A percentile compares a stretch with the other conserved stretches of the same genome.
Evolutionary conservation across 2,113 vertebrate genomes (phyloP).

Genomic region (Plecotus auritus): DNA sequence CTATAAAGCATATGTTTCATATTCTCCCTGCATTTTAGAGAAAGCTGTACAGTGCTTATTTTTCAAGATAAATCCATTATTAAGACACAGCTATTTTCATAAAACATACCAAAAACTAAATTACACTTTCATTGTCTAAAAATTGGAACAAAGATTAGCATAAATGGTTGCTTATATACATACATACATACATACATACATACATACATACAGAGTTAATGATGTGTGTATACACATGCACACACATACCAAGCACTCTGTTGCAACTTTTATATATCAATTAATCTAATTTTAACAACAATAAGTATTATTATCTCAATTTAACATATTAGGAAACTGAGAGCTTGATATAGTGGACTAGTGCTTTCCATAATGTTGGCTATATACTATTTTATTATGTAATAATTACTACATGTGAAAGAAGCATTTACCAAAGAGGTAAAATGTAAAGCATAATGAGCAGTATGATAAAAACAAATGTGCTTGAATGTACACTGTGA

Average conservation of each 20-base stretch:
- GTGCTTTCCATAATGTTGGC: neutral
- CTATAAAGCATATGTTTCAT: neutral
- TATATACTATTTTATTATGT: neutral
- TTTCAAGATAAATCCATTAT: neutral
- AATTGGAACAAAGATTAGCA: neutral
- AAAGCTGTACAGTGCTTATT: neutral
- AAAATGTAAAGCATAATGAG: neutral
- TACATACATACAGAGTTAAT: neutral
- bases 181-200: neutral
- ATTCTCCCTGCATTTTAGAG: neutral
- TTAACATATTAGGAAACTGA: neutral
- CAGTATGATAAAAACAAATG: neutral
- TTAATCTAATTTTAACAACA: neutral
- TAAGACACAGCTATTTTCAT: neutral
- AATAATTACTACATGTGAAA: neutral
- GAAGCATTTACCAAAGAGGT: neutral
- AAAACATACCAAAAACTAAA: neutral
- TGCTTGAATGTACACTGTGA: neutral
- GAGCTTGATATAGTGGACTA: neutral
- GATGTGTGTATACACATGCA: no score
- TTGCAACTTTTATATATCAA: neutral
- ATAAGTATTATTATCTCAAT: neutral
- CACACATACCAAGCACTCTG: neutral
- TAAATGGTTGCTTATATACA: neutral
- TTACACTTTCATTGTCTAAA: neutral